Evolutionary conservation across 2,888 invertebrate genomes (phyloP), one percentile per base, ranked within the genome.

Genomic region (Venusia cambrica): DNA sequence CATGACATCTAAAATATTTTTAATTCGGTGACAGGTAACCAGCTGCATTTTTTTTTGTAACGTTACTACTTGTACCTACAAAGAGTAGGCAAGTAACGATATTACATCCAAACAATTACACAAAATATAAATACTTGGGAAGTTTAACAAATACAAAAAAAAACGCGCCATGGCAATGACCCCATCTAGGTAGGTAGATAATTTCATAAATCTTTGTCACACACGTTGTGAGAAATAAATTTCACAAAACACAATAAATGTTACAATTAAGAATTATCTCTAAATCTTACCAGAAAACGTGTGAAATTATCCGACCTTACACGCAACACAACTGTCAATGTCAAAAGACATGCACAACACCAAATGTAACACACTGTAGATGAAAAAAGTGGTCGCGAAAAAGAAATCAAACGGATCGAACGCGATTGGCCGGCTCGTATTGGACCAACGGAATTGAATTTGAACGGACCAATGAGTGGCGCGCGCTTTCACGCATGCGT

Each of bases 391-490:
- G 58, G 59, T 68, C 66, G 68, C 68, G 65, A 73, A 72, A 49
- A 79, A 78, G 71, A 77, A 76, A 77, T 76, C 73, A 73, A 74
- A 71, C 70, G 50, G 61, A 73, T 73, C 69, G 69, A 73, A 70
- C 66, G 72, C 73, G 74, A 81, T 80, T 80, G 78, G 77, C 64
- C 69, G 64, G 61, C 67, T 67, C 35, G 53, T 48, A 48, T 62
- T 55, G 62, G 70, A 73, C 71, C 72, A 56, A 58, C 65, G 60
- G 37, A 57, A 71, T 72, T 74, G 70, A 72, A 73, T 79, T 79
- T 58, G 63, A 80, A 78, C 63, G 48, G 51, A 50, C 74, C 66
- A 75, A 78, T 73, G 36, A 36, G 42, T 39, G 15, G 22, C n/a
- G 3, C 8, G 28, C 21, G 27, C 28, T n/a, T 44, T 52, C 65